A percentile compares a stretch with the other conserved stretches of the same genome.
Conservation (phyloP, 2,888 invertebrate species). For the Dyspetes luteomarginatus region DNA sequence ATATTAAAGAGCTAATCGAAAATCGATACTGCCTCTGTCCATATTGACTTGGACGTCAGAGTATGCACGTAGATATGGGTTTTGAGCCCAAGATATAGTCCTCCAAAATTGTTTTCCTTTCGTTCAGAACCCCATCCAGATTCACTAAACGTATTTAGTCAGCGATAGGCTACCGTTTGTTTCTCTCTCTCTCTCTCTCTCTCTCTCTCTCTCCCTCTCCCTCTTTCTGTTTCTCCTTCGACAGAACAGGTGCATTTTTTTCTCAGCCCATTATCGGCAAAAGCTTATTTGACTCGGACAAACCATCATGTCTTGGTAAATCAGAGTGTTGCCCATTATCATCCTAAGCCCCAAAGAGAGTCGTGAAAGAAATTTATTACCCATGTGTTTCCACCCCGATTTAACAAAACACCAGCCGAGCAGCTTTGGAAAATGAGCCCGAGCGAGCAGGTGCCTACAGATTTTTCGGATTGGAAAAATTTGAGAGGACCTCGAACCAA, state of each 20-base stretch:
- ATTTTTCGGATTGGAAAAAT: background rate
- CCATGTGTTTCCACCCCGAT: background rate
- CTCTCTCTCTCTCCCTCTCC: background rate
- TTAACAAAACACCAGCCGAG: too few species aligned
- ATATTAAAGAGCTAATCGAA: too few species aligned
- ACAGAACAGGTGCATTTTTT: constrained; percentile 35
- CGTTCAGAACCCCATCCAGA: background rate
- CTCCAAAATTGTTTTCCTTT: background rate
- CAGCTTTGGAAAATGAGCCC: background rate
- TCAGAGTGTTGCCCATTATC: constrained; percentile 18
- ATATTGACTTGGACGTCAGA: background rate
- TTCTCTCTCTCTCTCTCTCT: background rate
- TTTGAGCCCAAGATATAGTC: background rate
- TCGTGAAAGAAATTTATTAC: background rate
- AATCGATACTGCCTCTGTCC: background rate
- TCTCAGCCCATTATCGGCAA: background rate
- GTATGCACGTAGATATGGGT: background rate
- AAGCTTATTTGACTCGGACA: constrained; percentile 3
- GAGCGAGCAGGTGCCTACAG: background rate
- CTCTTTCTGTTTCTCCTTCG: background rate
- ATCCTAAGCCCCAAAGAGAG: background rate
- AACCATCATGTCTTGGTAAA: background rate
- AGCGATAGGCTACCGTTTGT: constrained; percentile 29
- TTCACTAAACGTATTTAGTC: constrained; percentile 7
- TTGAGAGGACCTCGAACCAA: background rate